Evolutionary conservation across 2,888 invertebrate species (phyloP), one percentile per base, ranked within the genome.

Genomic region (Acleris emargana): DNA sequence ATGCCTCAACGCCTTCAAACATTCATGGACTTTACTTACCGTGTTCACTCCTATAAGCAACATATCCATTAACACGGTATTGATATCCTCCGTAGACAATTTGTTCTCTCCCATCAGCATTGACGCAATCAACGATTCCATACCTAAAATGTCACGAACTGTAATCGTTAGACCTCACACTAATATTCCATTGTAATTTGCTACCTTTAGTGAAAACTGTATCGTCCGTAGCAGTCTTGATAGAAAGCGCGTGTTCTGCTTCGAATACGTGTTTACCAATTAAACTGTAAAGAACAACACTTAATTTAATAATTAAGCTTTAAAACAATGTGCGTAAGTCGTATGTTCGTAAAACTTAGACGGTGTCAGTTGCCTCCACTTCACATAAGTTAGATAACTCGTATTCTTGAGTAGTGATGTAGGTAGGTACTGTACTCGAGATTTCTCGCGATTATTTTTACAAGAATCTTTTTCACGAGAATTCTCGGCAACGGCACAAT

Each of bases 41-140:
- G 95, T 94, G 74, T 95, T 95, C 0, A 95, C 94, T 64, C 95
- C 95, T 72, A 95, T 92, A 6, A 95, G 81, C 51, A 95, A 87
- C 93, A 95, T 94, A 76, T 95, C 95, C 89, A 95, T 93, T 52
- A 95, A 74, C 1, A 95, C 80, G 0, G 95, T 95, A 42, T 94
- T 87, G 54, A 95, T 88, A 71, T 95, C 95, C 73, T 95, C 94
- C 1, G 93, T 83, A 57, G 84, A 86, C 81, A 95, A 88, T 62
- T 89, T 92, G 22, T 91, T 89, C 52, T 94, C 93, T 50, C 91
- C 91, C 20, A 93, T 70, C n/a, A 95, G 77, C 74, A 95, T 88
- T 49, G 88, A 87, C 69, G 94, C 93, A 38, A 95, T 82, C 68
- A 95, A 77, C n/a, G 84, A 84, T 51, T 76, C 75, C 9, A 70